Evolutionary conservation across 2,888 invertebrate genomes (phyloP).

Genomic region (Harpalus rufipes): DNA sequence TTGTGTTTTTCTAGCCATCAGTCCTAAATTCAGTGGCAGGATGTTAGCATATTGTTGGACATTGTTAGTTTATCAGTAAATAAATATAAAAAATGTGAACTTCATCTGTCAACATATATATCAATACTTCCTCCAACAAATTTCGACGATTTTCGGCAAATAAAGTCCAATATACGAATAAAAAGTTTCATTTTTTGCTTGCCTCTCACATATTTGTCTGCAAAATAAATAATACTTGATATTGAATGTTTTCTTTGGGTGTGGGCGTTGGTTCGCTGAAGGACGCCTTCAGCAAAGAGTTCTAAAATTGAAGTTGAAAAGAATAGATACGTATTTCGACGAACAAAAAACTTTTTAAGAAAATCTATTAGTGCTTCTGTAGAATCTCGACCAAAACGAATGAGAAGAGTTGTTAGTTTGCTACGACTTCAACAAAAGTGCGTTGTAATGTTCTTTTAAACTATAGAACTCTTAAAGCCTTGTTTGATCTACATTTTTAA

Average conservation of each 20-base stretch:
- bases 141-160: neutral
- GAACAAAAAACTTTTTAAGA: slow-evolving; percentile 48
- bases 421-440: slow-evolving; percentile 15
- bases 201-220: slow-evolving; percentile 5
- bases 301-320: slow-evolving; percentile 48
- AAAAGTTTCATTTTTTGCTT: slow-evolving; percentile 17
- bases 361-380: slow-evolving; percentile 40
- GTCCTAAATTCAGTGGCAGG: too few relatives aligned
- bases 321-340: slow-evolving; percentile 31
- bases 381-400: slow-evolving; percentile 25
- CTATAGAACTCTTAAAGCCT: slow-evolving; percentile 16
- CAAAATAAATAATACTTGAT: slow-evolving; percentile 30
- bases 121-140: slow-evolving; percentile 8
- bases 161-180: slow-evolving; percentile 18
- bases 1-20: too few relatives aligned
- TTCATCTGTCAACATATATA: slow-evolving; percentile 7
- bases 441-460: slow-evolving; percentile 33
- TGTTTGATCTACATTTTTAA: neutral
- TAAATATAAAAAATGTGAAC: slow-evolving; percentile 26
- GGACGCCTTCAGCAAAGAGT: slow-evolving; percentile 11
- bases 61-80: neutral
- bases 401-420: slow-evolving; percentile 24
- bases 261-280: neutral
- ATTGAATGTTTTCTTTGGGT: slow-evolving; percentile 25
- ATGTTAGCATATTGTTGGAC: neutral